Percentiles rank a stretch among this genome's conserved stretches.
These are phyloP conservation scores for Microctenopoma lineatum DNA, from an alignment of 2,797 vertebrate species.

Conservation along the genomic window DNA sequence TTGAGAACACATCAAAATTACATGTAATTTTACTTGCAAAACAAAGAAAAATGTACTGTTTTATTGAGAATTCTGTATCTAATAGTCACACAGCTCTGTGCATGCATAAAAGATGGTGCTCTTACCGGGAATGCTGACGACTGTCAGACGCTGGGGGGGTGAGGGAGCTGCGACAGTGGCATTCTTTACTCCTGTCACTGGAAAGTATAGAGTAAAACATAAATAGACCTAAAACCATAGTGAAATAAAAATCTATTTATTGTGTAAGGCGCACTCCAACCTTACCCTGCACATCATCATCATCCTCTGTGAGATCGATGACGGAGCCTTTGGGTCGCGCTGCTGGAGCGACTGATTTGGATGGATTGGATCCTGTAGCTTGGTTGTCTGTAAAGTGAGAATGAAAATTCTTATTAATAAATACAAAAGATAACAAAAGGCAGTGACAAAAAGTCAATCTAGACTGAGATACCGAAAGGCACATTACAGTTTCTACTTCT, in stretches of 20 bases:
- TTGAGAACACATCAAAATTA: conserved; percentile 4
- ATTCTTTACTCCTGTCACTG: conserved; percentile 85
- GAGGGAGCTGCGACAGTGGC: conserved; percentile 65
- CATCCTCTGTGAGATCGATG: conserved; percentile 97
- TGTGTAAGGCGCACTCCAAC: background rate
- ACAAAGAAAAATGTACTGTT: background rate
- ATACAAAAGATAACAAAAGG: background rate
- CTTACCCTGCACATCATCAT: conserved; percentile 91
- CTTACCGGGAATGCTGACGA: conserved; percentile 76
- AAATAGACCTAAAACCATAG: conserved; percentile 19
- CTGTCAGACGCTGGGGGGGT: conserved; percentile 64
- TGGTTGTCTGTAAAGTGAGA: conserved; percentile 87
- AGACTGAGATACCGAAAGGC: background rate
- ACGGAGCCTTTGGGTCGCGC: conserved; percentile 89
- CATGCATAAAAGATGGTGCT: conserved; percentile 3
- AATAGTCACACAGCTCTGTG: background rate
- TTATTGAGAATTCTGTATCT: background rate
- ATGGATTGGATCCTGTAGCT: conserved; percentile 78
- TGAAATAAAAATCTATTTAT: background rate
- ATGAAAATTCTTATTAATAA: conserved; percentile 2
- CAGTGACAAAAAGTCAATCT: background rate
- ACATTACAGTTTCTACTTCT: background rate
- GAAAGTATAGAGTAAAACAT: conserved; percentile 19
- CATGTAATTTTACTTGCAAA: background rate
- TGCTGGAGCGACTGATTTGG: conserved; percentile 80